Evolutionary conservation across 2,113 vertebrate species (phyloP).

Genomic region (Microtus pennsylvanicus): DNA sequence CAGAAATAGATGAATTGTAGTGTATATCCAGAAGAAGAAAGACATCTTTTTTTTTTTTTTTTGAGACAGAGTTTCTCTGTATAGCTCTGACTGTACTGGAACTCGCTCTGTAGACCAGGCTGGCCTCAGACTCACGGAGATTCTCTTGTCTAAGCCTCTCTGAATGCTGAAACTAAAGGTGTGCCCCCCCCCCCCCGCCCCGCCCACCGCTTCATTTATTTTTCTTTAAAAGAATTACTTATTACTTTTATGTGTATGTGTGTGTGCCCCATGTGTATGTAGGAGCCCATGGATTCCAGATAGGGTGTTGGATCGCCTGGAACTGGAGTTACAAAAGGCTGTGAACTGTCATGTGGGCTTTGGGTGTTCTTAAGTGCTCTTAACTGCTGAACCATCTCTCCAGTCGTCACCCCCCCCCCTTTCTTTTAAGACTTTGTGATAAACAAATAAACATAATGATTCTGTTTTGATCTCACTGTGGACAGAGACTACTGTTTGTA

Average conservation of each 20-base stretch:
- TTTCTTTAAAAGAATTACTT: background rate
- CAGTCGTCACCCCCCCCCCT: accelerated
- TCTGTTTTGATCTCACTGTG: background rate
- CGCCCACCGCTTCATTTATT: background rate
- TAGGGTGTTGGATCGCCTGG: background rate
- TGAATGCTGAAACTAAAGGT: too few relatives aligned
- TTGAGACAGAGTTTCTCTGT: too few relatives aligned
- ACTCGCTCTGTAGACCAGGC: too few relatives aligned
- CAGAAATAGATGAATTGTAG: background rate
- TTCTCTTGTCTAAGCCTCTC: too few relatives aligned
- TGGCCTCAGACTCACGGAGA: too few relatives aligned
- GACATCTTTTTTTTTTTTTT: background rate
- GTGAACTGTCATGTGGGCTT: background rate
- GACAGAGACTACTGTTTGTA: background rate
- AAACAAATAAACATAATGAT: background rate
- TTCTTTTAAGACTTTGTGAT: conserved; percentile 17
- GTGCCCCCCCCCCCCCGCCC: too few relatives aligned
- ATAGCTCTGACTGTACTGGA: too few relatives aligned
- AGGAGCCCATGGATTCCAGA: background rate
- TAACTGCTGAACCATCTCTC: background rate
- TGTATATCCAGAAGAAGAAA: background rate
- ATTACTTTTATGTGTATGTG: background rate
- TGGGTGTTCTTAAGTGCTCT: background rate
- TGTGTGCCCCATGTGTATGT: background rate
- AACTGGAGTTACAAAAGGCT: background rate